Evolutionary conservation across 1,140 invertebrate species (phyloP).

Genomic region (Asbolus verrucosus): DNA sequence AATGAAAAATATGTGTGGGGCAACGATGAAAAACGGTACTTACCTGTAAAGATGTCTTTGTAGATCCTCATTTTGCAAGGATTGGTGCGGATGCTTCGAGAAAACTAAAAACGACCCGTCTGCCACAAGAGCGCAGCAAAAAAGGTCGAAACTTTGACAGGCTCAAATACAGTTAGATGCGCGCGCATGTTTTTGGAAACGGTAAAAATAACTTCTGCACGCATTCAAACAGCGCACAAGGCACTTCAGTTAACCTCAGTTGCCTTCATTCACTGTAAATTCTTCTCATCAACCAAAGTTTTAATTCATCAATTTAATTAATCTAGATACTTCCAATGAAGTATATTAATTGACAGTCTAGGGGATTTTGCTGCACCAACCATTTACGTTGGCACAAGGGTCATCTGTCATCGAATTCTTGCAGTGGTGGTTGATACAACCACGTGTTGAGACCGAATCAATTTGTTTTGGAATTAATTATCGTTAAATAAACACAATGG

Average conservation of each 20-base stretch:
- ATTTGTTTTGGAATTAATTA: not conserved
- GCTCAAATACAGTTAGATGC: too few species aligned
- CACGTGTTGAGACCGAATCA: not conserved
- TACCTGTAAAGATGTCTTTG: constrained; percentile 95
- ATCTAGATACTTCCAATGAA: too few species aligned
- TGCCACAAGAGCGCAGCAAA: constrained; percentile 8
- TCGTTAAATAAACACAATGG: constrained; percentile 52
- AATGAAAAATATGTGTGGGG: constrained; percentile 33
- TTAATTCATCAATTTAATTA: too few species aligned
- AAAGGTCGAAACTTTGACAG: constrained; percentile 38
- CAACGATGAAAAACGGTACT: constrained; percentile 58
- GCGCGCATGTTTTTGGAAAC: not conserved
- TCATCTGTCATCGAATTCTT: too few species aligned
- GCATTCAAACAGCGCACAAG: too few species aligned
- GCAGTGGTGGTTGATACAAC: not conserved
- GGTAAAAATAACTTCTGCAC: too few species aligned
- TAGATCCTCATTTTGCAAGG: constrained; percentile 92
- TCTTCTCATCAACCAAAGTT: too few species aligned
- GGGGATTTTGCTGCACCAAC: too few species aligned
- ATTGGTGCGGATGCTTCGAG: constrained; percentile 10
- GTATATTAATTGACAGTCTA: too few species aligned
- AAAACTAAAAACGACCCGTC: constrained; percentile 37
- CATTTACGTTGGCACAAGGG: too few species aligned
- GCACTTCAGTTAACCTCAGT: too few species aligned
- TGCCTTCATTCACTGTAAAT: too few species aligned